These are phyloP conservation scores for Gymnocheta viridis DNA, from an alignment of 2,888 invertebrate species.

Conservation along the genomic window DNA sequence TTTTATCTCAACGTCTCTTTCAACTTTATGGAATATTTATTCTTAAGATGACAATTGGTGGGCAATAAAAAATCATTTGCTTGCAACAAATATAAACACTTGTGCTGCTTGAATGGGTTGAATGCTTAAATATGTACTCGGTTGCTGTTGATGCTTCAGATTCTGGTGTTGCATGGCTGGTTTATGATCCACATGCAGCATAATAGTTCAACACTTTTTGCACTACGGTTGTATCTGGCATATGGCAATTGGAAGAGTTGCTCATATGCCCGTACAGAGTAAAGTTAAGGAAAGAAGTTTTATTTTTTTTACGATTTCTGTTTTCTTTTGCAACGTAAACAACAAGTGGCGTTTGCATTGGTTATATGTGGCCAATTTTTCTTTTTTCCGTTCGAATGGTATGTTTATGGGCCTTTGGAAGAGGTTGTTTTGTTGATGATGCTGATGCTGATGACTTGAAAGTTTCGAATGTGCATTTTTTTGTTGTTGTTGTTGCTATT, in stretches of 20 bases:
- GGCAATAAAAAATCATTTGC: slow-evolving; percentile 60
- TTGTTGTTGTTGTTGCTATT: background rate
- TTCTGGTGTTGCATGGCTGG: slow-evolving; percentile 34
- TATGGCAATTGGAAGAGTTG: background rate
- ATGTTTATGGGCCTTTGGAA: background rate
- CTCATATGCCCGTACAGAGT: background rate
- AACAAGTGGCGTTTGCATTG: slow-evolving; percentile 51
- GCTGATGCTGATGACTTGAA: slow-evolving; percentile 2
- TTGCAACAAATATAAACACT: slow-evolving; percentile 45
- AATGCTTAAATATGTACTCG: slow-evolving; percentile 20
- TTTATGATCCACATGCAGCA: slow-evolving; percentile 27
- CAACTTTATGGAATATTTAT: slow-evolving; percentile 35
- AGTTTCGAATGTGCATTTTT: slow-evolving; percentile 1
- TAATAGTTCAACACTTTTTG: background rate
- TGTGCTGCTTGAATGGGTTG: slow-evolving; percentile 59
- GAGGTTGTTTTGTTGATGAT: background rate
- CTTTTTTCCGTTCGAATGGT: slow-evolving; percentile 23
- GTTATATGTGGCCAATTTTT: slow-evolving; percentile 13
- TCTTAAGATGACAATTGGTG: slow-evolving; percentile 57
- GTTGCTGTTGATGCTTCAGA: slow-evolving; percentile 19
- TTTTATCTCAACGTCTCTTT: background rate
- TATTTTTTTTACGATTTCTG: too few relatives aligned
- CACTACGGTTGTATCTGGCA: slow-evolving; percentile 3
- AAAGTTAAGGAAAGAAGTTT: slow-evolving; percentile 18
- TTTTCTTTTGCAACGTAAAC: background rate